Percentiles rank a stretch among this genome's conserved stretches.
phyloP scores from a whole-genome alignment of 1,140 invertebrate genomes.

The Harlomillsia oculata region DNA sequence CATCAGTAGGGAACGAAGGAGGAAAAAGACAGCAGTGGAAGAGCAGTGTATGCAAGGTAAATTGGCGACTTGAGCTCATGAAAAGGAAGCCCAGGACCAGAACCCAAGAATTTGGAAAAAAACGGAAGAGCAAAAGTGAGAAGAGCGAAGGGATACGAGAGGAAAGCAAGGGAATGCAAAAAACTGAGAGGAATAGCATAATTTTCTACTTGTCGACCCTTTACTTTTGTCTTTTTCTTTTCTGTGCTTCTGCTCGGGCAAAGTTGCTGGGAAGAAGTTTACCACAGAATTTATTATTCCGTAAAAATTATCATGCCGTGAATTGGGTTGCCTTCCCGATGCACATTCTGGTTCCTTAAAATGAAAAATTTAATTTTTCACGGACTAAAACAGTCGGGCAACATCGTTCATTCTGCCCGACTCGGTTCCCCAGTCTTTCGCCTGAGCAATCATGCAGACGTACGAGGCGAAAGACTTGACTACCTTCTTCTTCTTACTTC shows the following conservation, averaged over 20 bases:
- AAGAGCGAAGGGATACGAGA: conserved; percentile 1
- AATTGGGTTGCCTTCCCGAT: conserved; percentile 27
- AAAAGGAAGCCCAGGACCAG: conserved; percentile 11
- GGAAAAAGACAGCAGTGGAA: conserved; percentile 12
- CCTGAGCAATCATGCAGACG: conserved; percentile 35
- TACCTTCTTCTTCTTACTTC: too few species aligned
- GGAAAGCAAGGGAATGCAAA: conserved; percentile 28
- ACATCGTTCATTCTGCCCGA: conserved; percentile 31
- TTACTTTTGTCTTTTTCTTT: conserved; percentile 19
- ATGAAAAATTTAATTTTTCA: conserved; percentile 37
- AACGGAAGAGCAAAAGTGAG: conserved; percentile 3
- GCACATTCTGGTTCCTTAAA: conserved; percentile 26
- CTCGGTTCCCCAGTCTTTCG: conserved; percentile 28
- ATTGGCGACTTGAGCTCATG: conserved; percentile 8
- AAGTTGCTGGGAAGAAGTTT: conserved; percentile 25
- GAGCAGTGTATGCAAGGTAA: too few species aligned
- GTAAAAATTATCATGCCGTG: conserved; percentile 36
- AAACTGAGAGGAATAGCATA: conserved; percentile 29
- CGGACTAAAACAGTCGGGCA: conserved; percentile 33
- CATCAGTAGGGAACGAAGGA: too few species aligned
- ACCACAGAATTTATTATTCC: conserved; percentile 37
- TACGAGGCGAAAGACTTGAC: conserved; percentile 17
- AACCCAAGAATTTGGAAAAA: conserved; percentile 5
- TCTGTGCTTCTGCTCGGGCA: conserved; percentile 6
- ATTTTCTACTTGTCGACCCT: conserved; percentile 34